Percentiles rank a stretch among this genome's conserved stretches.
Evolutionary conservation across 2,797 vertebrate species (phyloP).

Genomic region (Morus bassanus): DNA sequence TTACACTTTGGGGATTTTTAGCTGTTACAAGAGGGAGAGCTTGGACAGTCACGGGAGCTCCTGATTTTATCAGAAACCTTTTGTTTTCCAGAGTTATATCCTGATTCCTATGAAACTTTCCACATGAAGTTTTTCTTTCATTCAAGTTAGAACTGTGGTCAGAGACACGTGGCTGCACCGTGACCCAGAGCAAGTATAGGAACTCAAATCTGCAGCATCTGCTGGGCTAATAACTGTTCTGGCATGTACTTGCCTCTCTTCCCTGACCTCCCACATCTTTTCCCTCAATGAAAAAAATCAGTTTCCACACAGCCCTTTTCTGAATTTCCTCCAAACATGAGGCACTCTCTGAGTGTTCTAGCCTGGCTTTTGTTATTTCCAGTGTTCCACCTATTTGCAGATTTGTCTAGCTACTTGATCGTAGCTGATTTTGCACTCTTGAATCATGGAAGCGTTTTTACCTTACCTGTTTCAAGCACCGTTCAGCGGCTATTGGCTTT

Average conservation of each 20-base stretch:
- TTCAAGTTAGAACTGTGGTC: not conserved
- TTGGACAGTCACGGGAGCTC: not conserved
- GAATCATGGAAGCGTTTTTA: not conserved
- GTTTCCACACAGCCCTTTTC: not conserved
- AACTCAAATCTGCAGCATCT: not conserved
- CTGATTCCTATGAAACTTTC: not conserved
- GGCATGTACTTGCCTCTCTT: not conserved
- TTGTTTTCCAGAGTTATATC: not conserved
- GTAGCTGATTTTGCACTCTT: constrained; percentile 32
- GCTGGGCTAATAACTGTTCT: not conserved
- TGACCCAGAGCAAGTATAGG: not conserved
- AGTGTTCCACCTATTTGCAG: not conserved
- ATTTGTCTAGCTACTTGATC: constrained; percentile 12
- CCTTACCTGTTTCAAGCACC: not conserved
- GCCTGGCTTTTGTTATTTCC: not conserved
- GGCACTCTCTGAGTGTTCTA: not conserved
- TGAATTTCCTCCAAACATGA: not conserved
- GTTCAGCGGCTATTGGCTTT: not conserved
- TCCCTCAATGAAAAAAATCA: not conserved
- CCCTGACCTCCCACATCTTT: not conserved
- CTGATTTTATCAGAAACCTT: not conserved
- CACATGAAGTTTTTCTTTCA: not conserved
- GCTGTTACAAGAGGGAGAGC: not conserved
- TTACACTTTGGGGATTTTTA: not conserved
- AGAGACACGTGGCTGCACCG: fast-evolving